phyloP scores from a whole-genome alignment of 2,113 vertebrate species.

The Cranoglanis bouderius region DNA sequence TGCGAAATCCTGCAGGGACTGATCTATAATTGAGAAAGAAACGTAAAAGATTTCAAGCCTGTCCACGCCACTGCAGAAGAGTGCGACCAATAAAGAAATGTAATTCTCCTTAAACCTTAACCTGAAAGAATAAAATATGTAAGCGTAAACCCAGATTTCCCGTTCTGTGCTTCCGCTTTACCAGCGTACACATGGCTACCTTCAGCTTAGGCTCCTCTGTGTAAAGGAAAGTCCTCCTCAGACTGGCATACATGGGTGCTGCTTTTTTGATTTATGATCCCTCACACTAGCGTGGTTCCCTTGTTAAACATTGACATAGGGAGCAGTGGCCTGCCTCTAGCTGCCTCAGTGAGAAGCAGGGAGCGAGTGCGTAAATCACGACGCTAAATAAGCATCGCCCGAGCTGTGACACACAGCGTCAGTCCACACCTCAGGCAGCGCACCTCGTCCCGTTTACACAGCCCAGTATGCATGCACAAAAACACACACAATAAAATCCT shows the following conservation, averaged over 20 bases:
- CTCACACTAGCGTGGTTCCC: constrained; percentile 33
- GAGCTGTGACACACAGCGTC: constrained; percentile 54
- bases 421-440: constrained; percentile 44
- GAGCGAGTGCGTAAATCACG: constrained; percentile 68
- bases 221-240: not conserved
- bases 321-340: constrained; percentile 46
- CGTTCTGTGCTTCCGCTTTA: not conserved
- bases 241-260: constrained; percentile 30
- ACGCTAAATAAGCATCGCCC: constrained; percentile 55
- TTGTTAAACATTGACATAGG: constrained; percentile 56
- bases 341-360: constrained; percentile 24
- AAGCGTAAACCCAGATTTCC: not conserved
- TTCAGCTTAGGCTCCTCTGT: not conserved
- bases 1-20: no score
- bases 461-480: constrained; percentile 13
- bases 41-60: not conserved
- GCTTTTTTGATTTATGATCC: constrained; percentile 53
- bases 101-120: not conserved
- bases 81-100: not conserved
- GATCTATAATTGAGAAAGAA: not conserved
- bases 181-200: not conserved
- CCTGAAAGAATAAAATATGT: not conserved
- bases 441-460: constrained; percentile 46
- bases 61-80: not conserved
- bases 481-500: not conserved